Evolutionary conservation across 1,140 invertebrate genomes (phyloP).

Genomic region (Conus betulinus): DNA sequence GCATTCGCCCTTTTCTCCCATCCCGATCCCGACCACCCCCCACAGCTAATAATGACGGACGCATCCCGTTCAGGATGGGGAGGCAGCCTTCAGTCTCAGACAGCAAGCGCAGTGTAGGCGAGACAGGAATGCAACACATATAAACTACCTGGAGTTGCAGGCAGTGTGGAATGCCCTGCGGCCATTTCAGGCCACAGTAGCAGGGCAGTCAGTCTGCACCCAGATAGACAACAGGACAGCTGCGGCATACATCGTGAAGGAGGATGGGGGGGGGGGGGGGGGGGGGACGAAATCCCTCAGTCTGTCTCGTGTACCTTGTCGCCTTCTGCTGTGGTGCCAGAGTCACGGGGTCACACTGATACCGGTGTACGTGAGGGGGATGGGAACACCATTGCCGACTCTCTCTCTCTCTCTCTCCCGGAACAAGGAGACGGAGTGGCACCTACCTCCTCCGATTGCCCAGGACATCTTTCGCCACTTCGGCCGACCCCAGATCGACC

Average conservation of each 20-base stretch:
- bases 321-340: neutral
- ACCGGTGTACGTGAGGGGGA: constrained; percentile 1
- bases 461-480: neutral
- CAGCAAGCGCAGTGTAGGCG: neutral
- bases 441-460: neutral
- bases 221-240: neutral
- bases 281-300: neutral
- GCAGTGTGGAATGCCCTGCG: neutral
- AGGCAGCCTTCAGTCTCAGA: neutral
- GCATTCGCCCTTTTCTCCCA: neutral
- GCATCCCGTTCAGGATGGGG: neutral
- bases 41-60: neutral
- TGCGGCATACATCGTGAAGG: neutral
- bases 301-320: neutral
- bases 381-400: neutral
- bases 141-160: neutral
- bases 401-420: neutral
- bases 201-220: neutral
- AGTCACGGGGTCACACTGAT: neutral
- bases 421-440: neutral
- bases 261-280: too few species aligned
- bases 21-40: neutral
- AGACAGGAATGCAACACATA: neutral
- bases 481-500: neutral
- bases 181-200: neutral